A percentile compares a stretch with the other conserved stretches of the same genome.
Evolutionary conservation across 2,888 invertebrate genomes (phyloP).

Genomic region (Sarcophaga subvicina): DNA sequence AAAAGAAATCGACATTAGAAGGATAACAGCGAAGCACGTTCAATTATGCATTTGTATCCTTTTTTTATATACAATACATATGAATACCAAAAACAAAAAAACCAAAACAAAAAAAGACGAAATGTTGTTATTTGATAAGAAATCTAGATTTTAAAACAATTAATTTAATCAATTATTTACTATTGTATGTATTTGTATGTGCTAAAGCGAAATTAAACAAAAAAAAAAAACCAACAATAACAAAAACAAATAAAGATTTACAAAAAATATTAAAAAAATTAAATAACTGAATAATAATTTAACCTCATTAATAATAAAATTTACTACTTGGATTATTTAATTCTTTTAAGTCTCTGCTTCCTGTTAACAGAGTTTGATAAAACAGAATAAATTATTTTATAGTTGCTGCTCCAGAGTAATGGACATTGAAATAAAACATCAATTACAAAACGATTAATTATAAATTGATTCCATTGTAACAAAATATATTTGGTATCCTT

Average conservation of each 20-base stretch:
- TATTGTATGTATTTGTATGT: constrained; percentile 62
- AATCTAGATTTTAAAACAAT: constrained; percentile 42
- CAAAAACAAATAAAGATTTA: constrained; percentile 41
- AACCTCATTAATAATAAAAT: not conserved
- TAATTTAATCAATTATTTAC: constrained; percentile 58
- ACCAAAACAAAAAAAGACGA: not conserved
- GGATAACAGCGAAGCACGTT: constrained; percentile 11
- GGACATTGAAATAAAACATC: too few relatives aligned
- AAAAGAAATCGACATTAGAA: not conserved
- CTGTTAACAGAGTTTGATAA: too few relatives aligned
- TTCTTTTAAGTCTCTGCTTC: too few relatives aligned
- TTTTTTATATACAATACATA: not conserved
- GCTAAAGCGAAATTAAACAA: constrained; percentile 41
- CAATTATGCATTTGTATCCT: constrained; percentile 15
- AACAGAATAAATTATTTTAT: too few relatives aligned
- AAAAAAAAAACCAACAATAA: constrained; percentile 46
- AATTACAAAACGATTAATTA: too few relatives aligned
- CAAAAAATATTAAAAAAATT: too few relatives aligned
- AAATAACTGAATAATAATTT: constrained; percentile 39
- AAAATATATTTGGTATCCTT: too few relatives aligned
- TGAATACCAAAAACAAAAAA: constrained; percentile 29
- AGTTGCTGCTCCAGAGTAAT: too few relatives aligned
- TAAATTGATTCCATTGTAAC: too few relatives aligned
- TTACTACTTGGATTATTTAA: too few relatives aligned
- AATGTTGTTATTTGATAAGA: constrained; percentile 59